Base-by-base conservation (phyloP, 2,113 vertebrate species). In the Lasiurus borealis region DNA sequence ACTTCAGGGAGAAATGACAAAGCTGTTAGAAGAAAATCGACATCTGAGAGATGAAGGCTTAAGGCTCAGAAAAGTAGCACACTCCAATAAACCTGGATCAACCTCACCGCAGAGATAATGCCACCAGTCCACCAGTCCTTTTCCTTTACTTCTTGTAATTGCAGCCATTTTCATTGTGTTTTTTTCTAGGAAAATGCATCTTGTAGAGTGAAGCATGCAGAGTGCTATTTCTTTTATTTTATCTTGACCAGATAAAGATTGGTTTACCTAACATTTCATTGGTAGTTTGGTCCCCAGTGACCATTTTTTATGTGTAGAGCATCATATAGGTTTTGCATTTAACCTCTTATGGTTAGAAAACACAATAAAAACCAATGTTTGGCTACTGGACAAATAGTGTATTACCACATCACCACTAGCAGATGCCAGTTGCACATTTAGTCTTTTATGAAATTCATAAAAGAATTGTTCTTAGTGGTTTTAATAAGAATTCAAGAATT, bases 111-210 rank as follows among this genome's bases (percentile, higher is more conserved):
- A 98, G 99, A 98, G 99, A 99, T 93, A 98, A 99, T 88, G 98
- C 98, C 97, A 97, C 98, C 97, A 98, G 99, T 97, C 98, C 97
- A 97, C 98, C 97, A 98, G 99, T 97, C 99, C 99, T 98, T 98
- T 99, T 97, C 99, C 99, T 96, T 99, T 99, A 76, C 99, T 99
- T 97, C 99, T 99, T 94, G 99, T 99, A 97, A 99, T 99, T 98
- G 99, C 99, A 98, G 99, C 99, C 98, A 99, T 99, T 98, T 99
- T 99, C 99, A 99, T 99, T 95, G 99, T 99, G 98, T 99, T 99
- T 99, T 99, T 99, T 99, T 99, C 98, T 99, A 98, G 99, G 99
- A 98, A 99, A 99, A 98, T 99, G 99, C 98, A 99, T 99, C 99
- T 99, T 99, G 99, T 99, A 99, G 99, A 99, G 98, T 98, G 98